Evolutionary conservation across 2,888 invertebrate species (phyloP).

Genomic region (Lasioglossum villosulum): DNA sequence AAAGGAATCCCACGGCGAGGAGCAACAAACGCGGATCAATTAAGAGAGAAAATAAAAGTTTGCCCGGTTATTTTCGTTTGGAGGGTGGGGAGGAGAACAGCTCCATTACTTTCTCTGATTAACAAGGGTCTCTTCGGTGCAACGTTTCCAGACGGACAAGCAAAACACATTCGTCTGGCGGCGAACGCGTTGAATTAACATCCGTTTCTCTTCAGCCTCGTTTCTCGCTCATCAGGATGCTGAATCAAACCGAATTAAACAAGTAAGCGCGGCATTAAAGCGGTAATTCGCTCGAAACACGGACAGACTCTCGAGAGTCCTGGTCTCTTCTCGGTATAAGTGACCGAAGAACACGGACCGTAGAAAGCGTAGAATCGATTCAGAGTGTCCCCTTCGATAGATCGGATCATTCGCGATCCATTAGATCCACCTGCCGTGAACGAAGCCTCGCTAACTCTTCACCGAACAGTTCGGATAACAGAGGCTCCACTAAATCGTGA

Average conservation of each 20-base stretch:
- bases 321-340: not conserved
- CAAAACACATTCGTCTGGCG: slow-evolving; percentile 24
- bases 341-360: slow-evolving; percentile 27
- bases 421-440: too few relatives aligned
- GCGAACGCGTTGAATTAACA: slow-evolving; percentile 49
- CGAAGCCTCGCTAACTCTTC: too few relatives aligned
- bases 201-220: slow-evolving; percentile 45
- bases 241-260: slow-evolving; percentile 58
- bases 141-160: slow-evolving; percentile 9
- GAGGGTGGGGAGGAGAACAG: not conserved
- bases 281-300: slow-evolving; percentile 3
- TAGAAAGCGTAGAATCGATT: slow-evolving; percentile 53
- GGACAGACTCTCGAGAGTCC: not conserved
- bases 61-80: not conserved
- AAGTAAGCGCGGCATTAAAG: slow-evolving; percentile 32
- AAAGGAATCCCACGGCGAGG: not conserved
- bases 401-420: slow-evolving; percentile 15
- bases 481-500: too few relatives aligned
- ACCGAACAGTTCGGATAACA: too few relatives aligned
- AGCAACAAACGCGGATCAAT: not conserved
- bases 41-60: not conserved
- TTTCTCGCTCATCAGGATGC: slow-evolving; percentile 47
- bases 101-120: not conserved
- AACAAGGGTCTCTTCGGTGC: slow-evolving; percentile 1
- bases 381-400: slow-evolving; percentile 14